phyloP scores from a whole-genome alignment of 2,113 vertebrate genomes.

The Diadophis punctatus region DNA sequence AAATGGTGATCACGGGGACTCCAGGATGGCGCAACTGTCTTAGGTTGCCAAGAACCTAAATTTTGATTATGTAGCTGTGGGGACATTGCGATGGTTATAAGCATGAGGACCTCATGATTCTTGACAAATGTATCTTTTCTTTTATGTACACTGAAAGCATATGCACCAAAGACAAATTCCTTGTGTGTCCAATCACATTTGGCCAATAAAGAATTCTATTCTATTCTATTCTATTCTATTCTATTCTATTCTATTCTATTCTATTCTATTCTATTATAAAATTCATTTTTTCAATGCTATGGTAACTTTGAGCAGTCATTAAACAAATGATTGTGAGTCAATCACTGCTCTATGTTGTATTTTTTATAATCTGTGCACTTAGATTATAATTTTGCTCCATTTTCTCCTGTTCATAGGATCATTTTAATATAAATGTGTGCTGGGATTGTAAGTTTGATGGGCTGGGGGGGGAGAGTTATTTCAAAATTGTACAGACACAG shows the following conservation, averaged over 20 bases:
- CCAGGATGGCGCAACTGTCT: neutral
- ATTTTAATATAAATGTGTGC: slow-evolving; percentile 36
- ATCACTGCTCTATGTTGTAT: neutral
- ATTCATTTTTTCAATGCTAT: too few relatives aligned
- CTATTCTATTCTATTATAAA: too few relatives aligned
- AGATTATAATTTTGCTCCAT: slow-evolving; percentile 50
- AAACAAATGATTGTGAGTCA: too few relatives aligned
- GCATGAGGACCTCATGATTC: too few relatives aligned
- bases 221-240: too few relatives aligned
- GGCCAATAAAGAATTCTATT: too few relatives aligned
- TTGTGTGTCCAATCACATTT: too few relatives aligned
- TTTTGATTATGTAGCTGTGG: neutral
- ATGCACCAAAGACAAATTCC: too few relatives aligned
- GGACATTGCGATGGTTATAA: neutral
- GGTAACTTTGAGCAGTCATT: too few relatives aligned
- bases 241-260: too few relatives aligned
- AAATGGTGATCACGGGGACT: neutral
- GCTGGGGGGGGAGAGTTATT: slow-evolving; percentile 19
- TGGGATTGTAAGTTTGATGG: slow-evolving; percentile 5
- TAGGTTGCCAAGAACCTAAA: neutral
- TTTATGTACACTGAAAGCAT: too few relatives aligned
- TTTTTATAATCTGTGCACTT: slow-evolving; percentile 30
- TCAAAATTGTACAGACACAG: neutral
- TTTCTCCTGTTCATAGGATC: slow-evolving; percentile 46
- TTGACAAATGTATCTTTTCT: too few relatives aligned